A percentile compares a stretch with the other conserved stretches of the same genome.
phyloP scores from a whole-genome alignment of 1,140 invertebrate species.

The Drosophila pseudoananassae region DNA sequence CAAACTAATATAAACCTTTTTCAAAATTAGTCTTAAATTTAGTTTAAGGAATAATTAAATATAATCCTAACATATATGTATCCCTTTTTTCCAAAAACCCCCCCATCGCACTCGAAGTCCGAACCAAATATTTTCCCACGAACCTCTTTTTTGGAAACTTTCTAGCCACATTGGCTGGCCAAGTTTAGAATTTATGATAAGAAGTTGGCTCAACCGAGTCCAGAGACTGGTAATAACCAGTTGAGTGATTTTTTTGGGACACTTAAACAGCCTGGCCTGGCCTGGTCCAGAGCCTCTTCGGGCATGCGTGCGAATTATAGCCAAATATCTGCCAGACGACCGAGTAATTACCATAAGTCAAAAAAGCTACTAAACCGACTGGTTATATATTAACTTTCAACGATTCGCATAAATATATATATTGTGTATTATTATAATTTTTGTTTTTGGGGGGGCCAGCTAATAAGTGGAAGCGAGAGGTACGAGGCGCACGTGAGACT shows the following conservation, averaged over 20 bases:
- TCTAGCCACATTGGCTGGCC: background rate
- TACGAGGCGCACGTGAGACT: background rate
- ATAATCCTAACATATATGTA: too few relatives aligned
- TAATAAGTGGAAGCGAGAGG: background rate
- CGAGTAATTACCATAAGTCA: constrained; percentile 40
- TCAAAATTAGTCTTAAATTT: too few relatives aligned
- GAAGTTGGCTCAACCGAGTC: background rate
- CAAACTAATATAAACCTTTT: too few relatives aligned
- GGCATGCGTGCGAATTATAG: background rate
- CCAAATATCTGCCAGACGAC: background rate
- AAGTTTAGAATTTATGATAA: constrained; percentile 5
- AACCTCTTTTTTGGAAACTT: background rate
- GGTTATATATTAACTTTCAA: constrained; percentile 28
- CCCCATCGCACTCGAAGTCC: background rate
- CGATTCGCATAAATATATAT: background rate
- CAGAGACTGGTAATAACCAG: background rate
- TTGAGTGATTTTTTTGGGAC: background rate
- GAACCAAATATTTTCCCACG: background rate
- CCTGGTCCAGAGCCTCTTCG: background rate
- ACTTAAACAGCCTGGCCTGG: too few relatives aligned
- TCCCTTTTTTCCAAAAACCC: too few relatives aligned
- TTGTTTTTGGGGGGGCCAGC: background rate
- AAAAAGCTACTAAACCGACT: constrained; percentile 30
- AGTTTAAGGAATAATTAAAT: too few relatives aligned
- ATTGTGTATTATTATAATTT: background rate